A percentile compares a stretch with the other conserved stretches of the same genome.
These are phyloP conservation scores for Steromphala cineraria DNA, from an alignment of 2,888 invertebrate genomes.

Conservation along the genomic window DNA sequence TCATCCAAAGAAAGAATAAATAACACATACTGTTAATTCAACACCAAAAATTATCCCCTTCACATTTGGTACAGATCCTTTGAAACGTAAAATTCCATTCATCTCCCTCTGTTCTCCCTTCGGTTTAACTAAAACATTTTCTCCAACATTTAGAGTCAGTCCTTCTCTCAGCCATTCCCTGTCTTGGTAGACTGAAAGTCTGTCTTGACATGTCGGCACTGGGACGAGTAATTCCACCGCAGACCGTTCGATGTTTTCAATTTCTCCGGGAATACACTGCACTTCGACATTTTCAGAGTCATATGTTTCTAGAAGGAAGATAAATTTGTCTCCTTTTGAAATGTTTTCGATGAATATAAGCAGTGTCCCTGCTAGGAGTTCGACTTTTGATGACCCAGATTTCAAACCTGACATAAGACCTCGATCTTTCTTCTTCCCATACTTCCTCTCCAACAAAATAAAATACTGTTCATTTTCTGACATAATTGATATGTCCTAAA, in stretches of 20 bases:
- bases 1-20: background rate
- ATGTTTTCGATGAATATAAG: constrained; percentile 36
- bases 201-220: constrained; percentile 64
- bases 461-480: constrained; percentile 30
- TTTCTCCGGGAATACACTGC: constrained; percentile 39
- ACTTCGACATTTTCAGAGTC: constrained; percentile 45
- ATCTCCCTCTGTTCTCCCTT: constrained; percentile 54
- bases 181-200: constrained; percentile 56
- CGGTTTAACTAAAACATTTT: constrained; percentile 59
- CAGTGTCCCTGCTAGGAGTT: constrained; percentile 62
- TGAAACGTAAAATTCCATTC: constrained; percentile 56
- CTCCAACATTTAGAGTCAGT: constrained; percentile 47
- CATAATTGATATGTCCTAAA: constrained; percentile 13
- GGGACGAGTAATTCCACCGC: constrained; percentile 52
- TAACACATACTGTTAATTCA: constrained; percentile 58
- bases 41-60: constrained; percentile 68
- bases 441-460: constrained; percentile 53
- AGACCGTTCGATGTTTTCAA: constrained; percentile 40
- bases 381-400: constrained; percentile 40
- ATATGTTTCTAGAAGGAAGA: constrained; percentile 24
- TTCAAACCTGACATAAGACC: background rate
- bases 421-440: constrained; percentile 59
- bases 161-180: constrained; percentile 62
- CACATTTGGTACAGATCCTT: constrained; percentile 53
- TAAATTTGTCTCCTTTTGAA: constrained; percentile 22